A percentile compares a stretch with the other conserved stretches of the same genome.
phyloP scores from a whole-genome alignment of 2,797 vertebrate species.

The Synanceia verrucosa region DNA sequence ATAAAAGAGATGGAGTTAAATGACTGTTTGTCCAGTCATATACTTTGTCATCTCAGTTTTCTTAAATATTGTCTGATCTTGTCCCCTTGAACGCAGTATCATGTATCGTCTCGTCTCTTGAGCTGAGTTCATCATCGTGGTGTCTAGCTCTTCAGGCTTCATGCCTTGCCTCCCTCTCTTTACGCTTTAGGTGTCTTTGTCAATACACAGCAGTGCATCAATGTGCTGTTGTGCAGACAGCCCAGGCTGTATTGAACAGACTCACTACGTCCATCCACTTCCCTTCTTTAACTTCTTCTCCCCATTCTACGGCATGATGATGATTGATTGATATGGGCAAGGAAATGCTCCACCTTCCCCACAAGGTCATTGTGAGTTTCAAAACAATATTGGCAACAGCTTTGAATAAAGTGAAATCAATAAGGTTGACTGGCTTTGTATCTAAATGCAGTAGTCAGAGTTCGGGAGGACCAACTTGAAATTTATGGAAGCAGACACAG shows the following conservation, averaged over 20 bases:
- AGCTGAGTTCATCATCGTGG: no score
- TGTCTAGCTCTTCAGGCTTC: no score
- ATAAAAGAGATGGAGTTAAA: no score
- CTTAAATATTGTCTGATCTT: no score
- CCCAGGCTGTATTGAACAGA: conserved; percentile 22
- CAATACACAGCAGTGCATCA: conserved; percentile 3
- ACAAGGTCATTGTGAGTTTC: conserved; percentile 68
- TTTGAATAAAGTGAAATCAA: conserved; percentile 46
- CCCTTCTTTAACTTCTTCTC: not conserved
- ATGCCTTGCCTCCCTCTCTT: not conserved
- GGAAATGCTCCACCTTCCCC: conserved; percentile 24
- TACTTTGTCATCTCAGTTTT: no score
- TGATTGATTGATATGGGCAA: conserved; percentile 54
- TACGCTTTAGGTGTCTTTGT: not conserved
- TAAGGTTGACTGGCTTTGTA: conserved; percentile 18
- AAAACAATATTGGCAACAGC: conserved; percentile 25
- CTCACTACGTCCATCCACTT: not conserved
- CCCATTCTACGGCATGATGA: conserved; percentile 36
- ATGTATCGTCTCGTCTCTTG: no score
- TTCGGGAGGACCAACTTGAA: conserved; percentile 19
- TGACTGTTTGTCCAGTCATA: no score
- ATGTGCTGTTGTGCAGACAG: conserved; percentile 1
- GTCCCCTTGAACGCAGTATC: no score
- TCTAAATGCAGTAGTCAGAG: conserved; percentile 30
- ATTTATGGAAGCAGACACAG: conserved; percentile 7